Percentiles rank a stretch among this genome's conserved stretches.
Conservation (phyloP, 1,140 invertebrate genomes). For the Brachionus koreanus region DNA sequence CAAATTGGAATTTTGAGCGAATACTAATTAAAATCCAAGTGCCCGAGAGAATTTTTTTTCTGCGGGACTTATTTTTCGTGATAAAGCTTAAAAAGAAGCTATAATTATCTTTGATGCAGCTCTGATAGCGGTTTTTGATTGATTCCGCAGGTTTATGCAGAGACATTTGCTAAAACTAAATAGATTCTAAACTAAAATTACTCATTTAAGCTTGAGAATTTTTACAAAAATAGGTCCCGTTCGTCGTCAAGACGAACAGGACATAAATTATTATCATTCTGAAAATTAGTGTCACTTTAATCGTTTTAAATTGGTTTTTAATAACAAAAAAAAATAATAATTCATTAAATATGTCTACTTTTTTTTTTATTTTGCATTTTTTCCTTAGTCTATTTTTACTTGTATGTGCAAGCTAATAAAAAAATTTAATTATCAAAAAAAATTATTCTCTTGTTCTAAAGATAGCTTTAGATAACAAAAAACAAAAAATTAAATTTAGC, state of each 20-base stretch:
- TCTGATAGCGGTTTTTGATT: not conserved
- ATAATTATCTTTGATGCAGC: not conserved
- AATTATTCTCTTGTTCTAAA: not conserved
- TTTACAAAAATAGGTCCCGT: not conserved
- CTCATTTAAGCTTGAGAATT: not conserved
- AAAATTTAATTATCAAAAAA: not conserved
- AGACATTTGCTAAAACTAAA: too few relatives aligned
- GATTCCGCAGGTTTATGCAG: not conserved
- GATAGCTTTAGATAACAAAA: not conserved
- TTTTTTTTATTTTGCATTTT: too few relatives aligned
- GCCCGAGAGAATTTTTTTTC: not conserved
- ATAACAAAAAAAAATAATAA: not conserved
- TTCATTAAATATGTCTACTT: too few relatives aligned
- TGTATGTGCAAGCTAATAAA: not conserved
- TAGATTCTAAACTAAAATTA: not conserved
- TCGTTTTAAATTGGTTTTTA: not conserved
- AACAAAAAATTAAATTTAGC: slow-evolving; percentile 1
- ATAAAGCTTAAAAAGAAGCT: not conserved
- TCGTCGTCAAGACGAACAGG: not conserved
- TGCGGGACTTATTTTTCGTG: not conserved
- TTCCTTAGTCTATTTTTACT: not conserved
- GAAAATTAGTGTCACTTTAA: not conserved
- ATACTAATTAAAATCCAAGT: slow-evolving; percentile 21
- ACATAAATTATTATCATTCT: slow-evolving; percentile 1
- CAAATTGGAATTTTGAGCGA: not conserved